Base-by-base conservation (phyloP, 2,888 invertebrate species). In the Phyllotreta cruciferae region DNA sequence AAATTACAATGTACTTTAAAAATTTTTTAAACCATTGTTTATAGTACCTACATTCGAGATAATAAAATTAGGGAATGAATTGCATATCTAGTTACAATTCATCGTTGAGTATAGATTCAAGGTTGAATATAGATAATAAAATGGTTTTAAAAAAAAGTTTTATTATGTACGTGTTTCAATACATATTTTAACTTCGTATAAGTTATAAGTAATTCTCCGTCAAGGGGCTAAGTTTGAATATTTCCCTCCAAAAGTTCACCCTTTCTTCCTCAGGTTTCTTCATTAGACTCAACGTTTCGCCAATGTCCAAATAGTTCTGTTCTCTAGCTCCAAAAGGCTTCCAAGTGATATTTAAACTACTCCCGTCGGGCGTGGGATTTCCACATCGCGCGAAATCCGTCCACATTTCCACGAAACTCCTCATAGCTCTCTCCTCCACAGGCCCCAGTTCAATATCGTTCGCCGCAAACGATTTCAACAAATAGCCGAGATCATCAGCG, bases 271-370 rank as follows among this genome's bases (percentile, higher is more conserved):
- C 75, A 6, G 76, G 76, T 66, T 75, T 70, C 1, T 63, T 56
- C 7, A 60, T 66, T 39, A 66, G 41, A 4, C 39, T 62, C 8
- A 77, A 53, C n/a, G 74, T 66, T 39, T 70, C 65, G 36, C 70
- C 75, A 52, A 79, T 78, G 57, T 77, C 73, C 14, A 79, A 64
- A 56, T 67, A 75, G 57, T 78, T 57, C 11, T 74, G 58, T 44
- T n/a, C n/a, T 8, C 68, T 38, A 13, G 69, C 63, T 4, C 66
- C 56, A 10, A 64, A 61, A 4, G 71, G 68, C 3, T 76, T 74
- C 62, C 73, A 68, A 74, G 74, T 76, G 0, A 63, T 36, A 1
- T 63, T 45, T 8, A 60, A 52, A 10, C 68, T 52, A n/a, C 58
- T 11, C 38, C 44, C 52, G 10, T 66, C 57, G 11, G 71, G 67